These are phyloP conservation scores for Antheraea pernyi DNA, from an alignment of 1,140 invertebrate genomes.

Conservation along the genomic window DNA sequence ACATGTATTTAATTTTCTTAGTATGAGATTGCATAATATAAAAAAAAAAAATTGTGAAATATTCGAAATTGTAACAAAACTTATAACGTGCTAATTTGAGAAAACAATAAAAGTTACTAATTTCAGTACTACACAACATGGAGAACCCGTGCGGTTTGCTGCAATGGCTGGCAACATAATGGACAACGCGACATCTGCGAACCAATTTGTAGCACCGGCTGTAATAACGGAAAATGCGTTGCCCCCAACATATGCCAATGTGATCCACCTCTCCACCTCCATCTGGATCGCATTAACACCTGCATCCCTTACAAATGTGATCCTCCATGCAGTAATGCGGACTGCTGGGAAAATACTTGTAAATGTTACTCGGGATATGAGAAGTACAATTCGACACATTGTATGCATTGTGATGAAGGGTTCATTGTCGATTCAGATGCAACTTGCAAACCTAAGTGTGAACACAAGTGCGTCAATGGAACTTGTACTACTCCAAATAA, in stretches of 20 bases:
- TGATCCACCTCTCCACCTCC: conserved; percentile 37
- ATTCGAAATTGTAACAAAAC: too few species aligned
- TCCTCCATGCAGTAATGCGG: conserved; percentile 72
- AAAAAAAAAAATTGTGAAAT: too few species aligned
- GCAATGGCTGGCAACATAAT: conserved; percentile 48
- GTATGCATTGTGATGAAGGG: conserved; percentile 46
- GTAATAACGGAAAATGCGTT: conserved; percentile 78
- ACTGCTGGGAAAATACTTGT: conserved; percentile 76
- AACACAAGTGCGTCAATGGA: conserved; percentile 64
- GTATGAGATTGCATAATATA: too few species aligned
- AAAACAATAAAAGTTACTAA: background rate
- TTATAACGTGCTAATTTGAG: too few species aligned
- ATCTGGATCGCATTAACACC: conserved; percentile 38
- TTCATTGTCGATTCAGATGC: conserved; percentile 31
- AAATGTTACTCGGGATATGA: conserved; percentile 58
- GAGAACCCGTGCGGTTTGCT: conserved; percentile 47
- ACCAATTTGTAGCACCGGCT: conserved; percentile 78
- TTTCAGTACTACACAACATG: conserved; percentile 17
- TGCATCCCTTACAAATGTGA: conserved; percentile 73
- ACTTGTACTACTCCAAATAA: conserved; percentile 72
- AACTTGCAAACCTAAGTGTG: conserved; percentile 70
- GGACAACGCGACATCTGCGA: conserved; percentile 61
- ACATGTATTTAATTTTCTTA: too few species aligned
- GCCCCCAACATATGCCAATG: conserved; percentile 80
- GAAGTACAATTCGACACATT: conserved; percentile 45